phyloP scores from a whole-genome alignment of 2,113 vertebrate species.

The Petromus typicus region DNA sequence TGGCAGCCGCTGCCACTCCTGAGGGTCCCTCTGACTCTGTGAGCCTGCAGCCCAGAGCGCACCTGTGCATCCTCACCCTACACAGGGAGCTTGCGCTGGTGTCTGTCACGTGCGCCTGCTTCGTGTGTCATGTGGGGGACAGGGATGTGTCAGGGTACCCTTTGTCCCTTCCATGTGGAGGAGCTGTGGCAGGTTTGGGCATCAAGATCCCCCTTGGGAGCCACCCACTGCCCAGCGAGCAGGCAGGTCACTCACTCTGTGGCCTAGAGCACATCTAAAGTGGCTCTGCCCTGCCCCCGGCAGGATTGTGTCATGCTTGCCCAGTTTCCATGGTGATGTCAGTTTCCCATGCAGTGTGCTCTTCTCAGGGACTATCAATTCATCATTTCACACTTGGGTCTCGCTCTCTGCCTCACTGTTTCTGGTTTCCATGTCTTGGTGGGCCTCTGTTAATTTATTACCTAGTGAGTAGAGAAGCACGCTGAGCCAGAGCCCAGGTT shows the following conservation, averaged over 20 bases:
- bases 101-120: rapidly evolving
- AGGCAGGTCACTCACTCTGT: rapidly evolving
- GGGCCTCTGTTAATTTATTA: neutral
- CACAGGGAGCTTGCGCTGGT: rapidly evolving
- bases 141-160: neutral
- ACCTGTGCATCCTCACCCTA: rapidly evolving
- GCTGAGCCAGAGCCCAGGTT: neutral
- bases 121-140: rapidly evolving
- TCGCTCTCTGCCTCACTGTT: neutral
- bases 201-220: rapidly evolving
- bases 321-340: constrained; percentile 82
- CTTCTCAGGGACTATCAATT: constrained; percentile 63
- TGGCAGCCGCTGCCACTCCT: neutral
- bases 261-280: neutral
- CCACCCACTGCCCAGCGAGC: neutral
- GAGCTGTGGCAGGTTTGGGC: neutral
- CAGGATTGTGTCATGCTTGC: neutral
- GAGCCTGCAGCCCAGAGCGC: rapidly evolving
- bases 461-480: neutral
- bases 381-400: constrained; percentile 34
- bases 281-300: neutral
- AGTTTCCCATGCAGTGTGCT: constrained; percentile 70
- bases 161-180: rapidly evolving
- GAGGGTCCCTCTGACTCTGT: neutral
- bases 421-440: constrained; percentile 55